A percentile compares a stretch with the other conserved stretches of the same genome.
Evolutionary conservation across 2,113 vertebrate species (phyloP).

Genomic region (Channa maculata): DNA sequence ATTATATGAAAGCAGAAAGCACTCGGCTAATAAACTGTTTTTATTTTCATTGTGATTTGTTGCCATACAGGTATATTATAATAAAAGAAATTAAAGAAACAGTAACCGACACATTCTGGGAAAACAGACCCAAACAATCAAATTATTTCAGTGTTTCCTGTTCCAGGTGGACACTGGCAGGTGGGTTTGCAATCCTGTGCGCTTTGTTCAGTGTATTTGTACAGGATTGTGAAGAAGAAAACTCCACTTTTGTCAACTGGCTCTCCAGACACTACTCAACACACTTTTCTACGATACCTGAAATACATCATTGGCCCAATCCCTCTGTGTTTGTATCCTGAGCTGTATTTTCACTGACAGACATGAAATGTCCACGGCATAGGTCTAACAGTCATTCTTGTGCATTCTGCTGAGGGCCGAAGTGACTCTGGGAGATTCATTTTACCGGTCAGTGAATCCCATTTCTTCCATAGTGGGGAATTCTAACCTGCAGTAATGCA

Average conservation of each 20-base stretch:
- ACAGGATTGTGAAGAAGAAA: slow-evolving; percentile 14
- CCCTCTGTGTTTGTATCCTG: slow-evolving; percentile 43
- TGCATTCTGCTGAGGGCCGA: slow-evolving; percentile 7
- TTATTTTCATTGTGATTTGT: not conserved
- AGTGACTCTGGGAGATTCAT: slow-evolving; percentile 37
- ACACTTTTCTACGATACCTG: slow-evolving; percentile 28
- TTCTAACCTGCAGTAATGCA: slow-evolving; percentile 55
- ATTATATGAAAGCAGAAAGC: too few species aligned
- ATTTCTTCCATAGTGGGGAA: slow-evolving; percentile 41
- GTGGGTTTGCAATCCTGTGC: not conserved
- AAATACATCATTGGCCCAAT: slow-evolving; percentile 43
- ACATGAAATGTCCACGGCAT: slow-evolving; percentile 50
- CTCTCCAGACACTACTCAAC: slow-evolving; percentile 6
- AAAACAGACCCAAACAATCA: too few species aligned
- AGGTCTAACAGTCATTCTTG: slow-evolving; percentile 41
- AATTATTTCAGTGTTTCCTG: too few species aligned
- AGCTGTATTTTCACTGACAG: slow-evolving; percentile 50
- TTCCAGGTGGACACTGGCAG: slow-evolving; percentile 4
- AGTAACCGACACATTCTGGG: too few species aligned
- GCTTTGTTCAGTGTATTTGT: slow-evolving; percentile 7
- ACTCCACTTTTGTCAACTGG: slow-evolving; percentile 15
- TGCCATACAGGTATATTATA: not conserved
- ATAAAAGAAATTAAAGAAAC: too few species aligned
- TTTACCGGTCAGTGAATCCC: slow-evolving; percentile 67
- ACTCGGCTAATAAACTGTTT: not conserved